Percentiles rank a stretch among this genome's conserved stretches.
phyloP scores from a whole-genome alignment of 2,113 vertebrate genomes.

The Anhinga anhinga region DNA sequence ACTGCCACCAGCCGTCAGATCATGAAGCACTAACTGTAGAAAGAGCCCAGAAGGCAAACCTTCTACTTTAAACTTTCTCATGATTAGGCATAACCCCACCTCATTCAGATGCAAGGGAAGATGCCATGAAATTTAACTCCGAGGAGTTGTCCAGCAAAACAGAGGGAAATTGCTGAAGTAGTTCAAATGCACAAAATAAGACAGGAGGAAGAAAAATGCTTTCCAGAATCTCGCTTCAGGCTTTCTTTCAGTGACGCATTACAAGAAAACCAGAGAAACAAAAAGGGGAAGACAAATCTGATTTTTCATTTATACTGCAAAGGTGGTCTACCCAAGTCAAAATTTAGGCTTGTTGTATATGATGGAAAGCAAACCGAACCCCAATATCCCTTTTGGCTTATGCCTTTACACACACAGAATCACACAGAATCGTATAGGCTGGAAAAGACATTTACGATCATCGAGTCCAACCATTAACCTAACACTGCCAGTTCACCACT shows the following conservation, averaged over 20 bases:
- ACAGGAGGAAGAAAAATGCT: slow-evolving; percentile 39
- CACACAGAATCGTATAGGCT: too few relatives aligned
- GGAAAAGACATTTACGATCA: too few relatives aligned
- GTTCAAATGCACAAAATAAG: slow-evolving; percentile 49
- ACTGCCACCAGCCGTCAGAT: not conserved
- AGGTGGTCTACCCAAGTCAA: not conserved
- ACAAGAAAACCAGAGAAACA: slow-evolving; percentile 21
- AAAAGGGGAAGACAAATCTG: not conserved
- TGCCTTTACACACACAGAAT: not conserved
- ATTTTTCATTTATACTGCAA: not conserved
- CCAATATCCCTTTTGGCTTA: not conserved
- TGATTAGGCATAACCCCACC: not conserved
- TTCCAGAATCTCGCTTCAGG: slow-evolving; percentile 29
- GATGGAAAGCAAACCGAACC: not conserved
- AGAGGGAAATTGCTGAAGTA: slow-evolving; percentile 43
- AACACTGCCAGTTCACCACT: too few relatives aligned
- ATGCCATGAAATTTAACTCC: not conserved
- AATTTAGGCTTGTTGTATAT: not conserved
- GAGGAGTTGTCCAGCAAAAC: slow-evolving; percentile 61
- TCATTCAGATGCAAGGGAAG: not conserved
- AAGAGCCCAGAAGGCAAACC: not conserved
- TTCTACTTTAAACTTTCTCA: not conserved
- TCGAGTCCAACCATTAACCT: too few relatives aligned
- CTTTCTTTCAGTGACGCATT: slow-evolving; percentile 28
- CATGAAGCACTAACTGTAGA: not conserved